Evolutionary conservation across 2,113 vertebrate species (phyloP).

Genomic region (Serilophus lunatus): DNA sequence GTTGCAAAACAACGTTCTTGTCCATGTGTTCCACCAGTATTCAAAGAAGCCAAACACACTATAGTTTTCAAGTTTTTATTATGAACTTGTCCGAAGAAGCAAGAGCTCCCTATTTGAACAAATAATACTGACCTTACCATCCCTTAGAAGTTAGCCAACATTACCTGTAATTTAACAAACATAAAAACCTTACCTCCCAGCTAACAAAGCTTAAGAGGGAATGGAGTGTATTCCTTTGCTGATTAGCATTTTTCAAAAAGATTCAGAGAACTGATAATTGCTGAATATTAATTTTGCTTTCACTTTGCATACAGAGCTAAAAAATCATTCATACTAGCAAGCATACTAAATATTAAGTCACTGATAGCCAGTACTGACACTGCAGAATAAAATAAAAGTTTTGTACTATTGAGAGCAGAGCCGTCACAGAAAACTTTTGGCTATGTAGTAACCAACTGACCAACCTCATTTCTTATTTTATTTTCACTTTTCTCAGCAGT

Average conservation of each 20-base stretch:
- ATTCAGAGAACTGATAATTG: neutral
- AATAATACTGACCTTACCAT: no score
- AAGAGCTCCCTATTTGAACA: no score
- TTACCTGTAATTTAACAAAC: neutral
- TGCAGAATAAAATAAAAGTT: neutral
- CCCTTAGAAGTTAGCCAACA: neutral
- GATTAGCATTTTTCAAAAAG: neutral
- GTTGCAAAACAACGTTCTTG: neutral
- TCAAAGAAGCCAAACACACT: neutral
- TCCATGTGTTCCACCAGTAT: neutral
- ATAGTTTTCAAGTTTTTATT: neutral
- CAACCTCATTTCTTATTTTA: neutral
- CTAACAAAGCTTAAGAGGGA: neutral
- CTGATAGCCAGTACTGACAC: neutral
- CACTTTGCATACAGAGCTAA: neutral
- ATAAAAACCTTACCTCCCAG: neutral
- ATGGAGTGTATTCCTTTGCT: neutral
- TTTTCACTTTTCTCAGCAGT: neutral
- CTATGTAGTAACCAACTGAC: neutral
- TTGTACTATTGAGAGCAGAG: neutral
- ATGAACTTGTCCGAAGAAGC: neutral
- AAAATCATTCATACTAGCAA: neutral
- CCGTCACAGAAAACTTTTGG: neutral
- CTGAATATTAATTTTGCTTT: neutral
- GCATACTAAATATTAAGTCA: neutral